These are phyloP conservation scores for Lota lota DNA, from an alignment of 2,113 vertebrate species.

Conservation along the genomic window DNA sequence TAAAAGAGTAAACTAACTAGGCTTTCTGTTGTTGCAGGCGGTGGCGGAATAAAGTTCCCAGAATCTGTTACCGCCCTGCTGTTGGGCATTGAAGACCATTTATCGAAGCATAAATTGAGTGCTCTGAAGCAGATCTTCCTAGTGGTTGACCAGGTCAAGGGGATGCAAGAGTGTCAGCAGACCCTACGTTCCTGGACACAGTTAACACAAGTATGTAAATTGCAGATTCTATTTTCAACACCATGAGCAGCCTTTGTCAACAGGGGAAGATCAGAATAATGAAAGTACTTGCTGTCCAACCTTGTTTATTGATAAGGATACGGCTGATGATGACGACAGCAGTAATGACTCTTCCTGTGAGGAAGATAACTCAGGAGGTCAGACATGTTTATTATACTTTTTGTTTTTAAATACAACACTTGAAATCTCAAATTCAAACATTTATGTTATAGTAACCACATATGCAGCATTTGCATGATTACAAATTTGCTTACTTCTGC, in stretches of 20 bases:
- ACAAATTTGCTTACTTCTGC: too few species aligned
- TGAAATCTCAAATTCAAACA: too few species aligned
- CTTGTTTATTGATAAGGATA: neutral
- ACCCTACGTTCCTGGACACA: too few species aligned
- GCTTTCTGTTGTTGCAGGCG: constrained; percentile 30
- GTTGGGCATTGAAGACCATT: constrained; percentile 48
- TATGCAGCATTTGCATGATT: too few species aligned
- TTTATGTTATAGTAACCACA: too few species aligned
- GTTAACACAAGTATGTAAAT: too few species aligned
- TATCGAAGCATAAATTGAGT: constrained; percentile 20
- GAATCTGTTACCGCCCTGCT: constrained; percentile 44
- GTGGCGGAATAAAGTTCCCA: constrained; percentile 31
- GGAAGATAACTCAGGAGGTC: constrained; percentile 16
- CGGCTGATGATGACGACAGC: neutral
- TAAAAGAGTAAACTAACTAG: too few species aligned
- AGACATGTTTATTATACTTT: neutral
- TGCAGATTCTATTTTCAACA: too few species aligned
- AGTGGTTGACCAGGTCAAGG: constrained; percentile 25
- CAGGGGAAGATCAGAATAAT: too few species aligned
- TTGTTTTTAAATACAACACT: neutral
- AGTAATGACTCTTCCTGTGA: constrained; percentile 7
- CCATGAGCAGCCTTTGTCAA: too few species aligned
- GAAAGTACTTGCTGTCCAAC: too few species aligned
- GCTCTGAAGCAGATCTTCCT: constrained; percentile 48
- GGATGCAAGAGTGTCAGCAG: constrained; percentile 33